Conservation (phyloP, 1,140 invertebrate genomes). For the Cydia pomonella region DNA sequence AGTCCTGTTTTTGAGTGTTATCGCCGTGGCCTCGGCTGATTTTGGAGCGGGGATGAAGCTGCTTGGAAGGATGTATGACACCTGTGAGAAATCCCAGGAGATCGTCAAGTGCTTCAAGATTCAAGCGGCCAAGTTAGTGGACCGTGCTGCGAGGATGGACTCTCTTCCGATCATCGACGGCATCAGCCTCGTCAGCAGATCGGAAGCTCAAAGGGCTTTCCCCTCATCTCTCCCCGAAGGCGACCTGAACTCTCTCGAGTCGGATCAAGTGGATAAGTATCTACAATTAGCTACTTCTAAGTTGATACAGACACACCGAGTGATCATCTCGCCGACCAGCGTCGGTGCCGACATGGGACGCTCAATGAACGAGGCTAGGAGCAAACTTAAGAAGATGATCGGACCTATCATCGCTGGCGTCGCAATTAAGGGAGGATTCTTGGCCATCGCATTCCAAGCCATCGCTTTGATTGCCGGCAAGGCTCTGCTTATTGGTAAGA, state of each 20-base stretch:
- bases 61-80: constrained; percentile 81
- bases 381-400: constrained; percentile 81
- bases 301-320: constrained; percentile 83
- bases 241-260: constrained; percentile 75
- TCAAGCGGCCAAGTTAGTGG: constrained; percentile 83
- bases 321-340: constrained; percentile 80
- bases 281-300: constrained; percentile 79
- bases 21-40: constrained; percentile 50
- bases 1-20: constrained; percentile 62
- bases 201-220: constrained; percentile 59
- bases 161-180: constrained; percentile 84
- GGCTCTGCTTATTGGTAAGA: constrained; percentile 87
- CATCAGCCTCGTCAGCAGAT: constrained; percentile 76
- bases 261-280: constrained; percentile 82
- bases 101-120: constrained; percentile 85
- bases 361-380: constrained; percentile 79
- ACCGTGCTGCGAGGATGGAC: constrained; percentile 83
- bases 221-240: constrained; percentile 71
- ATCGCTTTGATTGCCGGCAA: constrained; percentile 87
- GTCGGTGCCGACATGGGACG: constrained; percentile 55
- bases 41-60: constrained; percentile 68
- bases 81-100: constrained; percentile 83
- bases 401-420: constrained; percentile 83
- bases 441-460: constrained; percentile 87
- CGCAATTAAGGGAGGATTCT: constrained; percentile 85